Percentiles rank a stretch among this genome's conserved stretches.
phyloP scores from a whole-genome alignment of 2,888 invertebrate species.

The Xestia c-nigrum region DNA sequence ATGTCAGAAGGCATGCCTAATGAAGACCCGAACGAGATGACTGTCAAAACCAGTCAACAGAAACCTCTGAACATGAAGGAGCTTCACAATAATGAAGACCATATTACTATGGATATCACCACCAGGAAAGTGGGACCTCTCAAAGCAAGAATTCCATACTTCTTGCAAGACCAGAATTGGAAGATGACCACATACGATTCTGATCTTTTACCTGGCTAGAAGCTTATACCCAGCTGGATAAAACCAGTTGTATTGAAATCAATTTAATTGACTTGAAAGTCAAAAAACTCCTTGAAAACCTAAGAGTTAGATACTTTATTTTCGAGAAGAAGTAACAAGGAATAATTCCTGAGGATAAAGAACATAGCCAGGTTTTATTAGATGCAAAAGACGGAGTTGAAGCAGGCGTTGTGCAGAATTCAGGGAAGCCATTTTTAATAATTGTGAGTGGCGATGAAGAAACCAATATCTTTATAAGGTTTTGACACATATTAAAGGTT shows the following conservation, averaged over 20 bases:
- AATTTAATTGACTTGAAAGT: conserved; percentile 3
- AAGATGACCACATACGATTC: neutral
- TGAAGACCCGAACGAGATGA: neutral
- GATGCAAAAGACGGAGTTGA: neutral
- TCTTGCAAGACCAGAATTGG: neutral
- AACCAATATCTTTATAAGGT: neutral
- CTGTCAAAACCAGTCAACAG: no score
- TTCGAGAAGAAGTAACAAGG: neutral
- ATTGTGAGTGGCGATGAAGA: neutral
- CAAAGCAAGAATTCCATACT: neutral
- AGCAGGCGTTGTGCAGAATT: neutral
- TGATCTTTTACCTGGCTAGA: conserved; percentile 14
- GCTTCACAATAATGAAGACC: neutral
- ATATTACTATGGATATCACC: neutral
- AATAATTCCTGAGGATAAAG: neutral
- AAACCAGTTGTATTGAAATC: conserved; percentile 9
- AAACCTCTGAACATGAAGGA: neutral
- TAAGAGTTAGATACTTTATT: neutral
- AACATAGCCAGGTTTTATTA: neutral
- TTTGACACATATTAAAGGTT: neutral
- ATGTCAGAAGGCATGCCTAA: neutral
- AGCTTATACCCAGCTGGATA: conserved; percentile 1
- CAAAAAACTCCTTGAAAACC: neutral
- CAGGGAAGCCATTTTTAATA: neutral
- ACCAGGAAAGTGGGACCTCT: neutral